phyloP scores from a whole-genome alignment of 2,797 vertebrate genomes.

The Ceryle rudis region DNA sequence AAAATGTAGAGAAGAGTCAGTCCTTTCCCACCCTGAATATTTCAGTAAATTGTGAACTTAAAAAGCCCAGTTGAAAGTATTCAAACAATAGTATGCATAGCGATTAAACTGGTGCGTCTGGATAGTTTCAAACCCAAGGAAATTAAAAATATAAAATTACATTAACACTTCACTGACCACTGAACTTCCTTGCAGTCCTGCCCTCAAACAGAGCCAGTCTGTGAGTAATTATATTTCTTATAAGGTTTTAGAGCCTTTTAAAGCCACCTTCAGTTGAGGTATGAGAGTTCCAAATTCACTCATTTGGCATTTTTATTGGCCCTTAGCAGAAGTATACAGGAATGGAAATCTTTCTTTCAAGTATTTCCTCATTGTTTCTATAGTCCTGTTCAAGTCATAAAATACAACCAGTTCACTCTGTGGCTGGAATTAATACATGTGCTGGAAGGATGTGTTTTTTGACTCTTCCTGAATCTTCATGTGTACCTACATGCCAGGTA shows the following conservation, averaged over 20 bases:
- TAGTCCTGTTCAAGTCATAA: background rate
- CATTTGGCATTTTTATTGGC: background rate
- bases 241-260: background rate
- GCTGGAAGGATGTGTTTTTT: background rate
- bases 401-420: background rate
- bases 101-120: conserved; percentile 21
- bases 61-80: conserved; percentile 1
- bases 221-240: background rate
- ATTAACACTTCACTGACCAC: conserved; percentile 19
- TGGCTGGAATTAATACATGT: background rate
- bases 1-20: background rate
- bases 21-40: background rate
- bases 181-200: background rate
- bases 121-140: background rate
- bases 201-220: background rate
- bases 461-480: background rate
- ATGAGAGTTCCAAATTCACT: background rate
- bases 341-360: background rate
- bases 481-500: background rate
- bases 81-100: background rate
- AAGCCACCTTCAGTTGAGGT: background rate
- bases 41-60: background rate
- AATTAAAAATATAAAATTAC: conserved; percentile 36
- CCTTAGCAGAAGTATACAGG: background rate
- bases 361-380: background rate